phyloP scores from a whole-genome alignment of 2,797 vertebrate species.

The Triplophysa yarkandensis region DNA sequence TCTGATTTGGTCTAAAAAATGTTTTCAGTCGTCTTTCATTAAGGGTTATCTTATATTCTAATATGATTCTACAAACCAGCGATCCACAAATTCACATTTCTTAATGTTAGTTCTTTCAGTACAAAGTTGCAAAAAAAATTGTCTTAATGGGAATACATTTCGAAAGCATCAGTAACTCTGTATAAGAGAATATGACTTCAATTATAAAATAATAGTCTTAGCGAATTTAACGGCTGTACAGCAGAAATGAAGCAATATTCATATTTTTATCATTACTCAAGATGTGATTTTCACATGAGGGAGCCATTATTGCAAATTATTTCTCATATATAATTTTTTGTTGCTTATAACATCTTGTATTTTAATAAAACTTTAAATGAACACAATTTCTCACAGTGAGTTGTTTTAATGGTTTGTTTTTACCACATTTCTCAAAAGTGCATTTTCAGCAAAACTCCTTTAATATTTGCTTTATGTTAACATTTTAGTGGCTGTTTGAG shows the following conservation, averaged over 20 bases:
- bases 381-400: neutral
- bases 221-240: neutral
- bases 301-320: neutral
- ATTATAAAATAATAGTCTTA: neutral
- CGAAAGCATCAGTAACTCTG: neutral
- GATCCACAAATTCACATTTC: too few relatives aligned
- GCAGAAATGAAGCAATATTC: constrained; percentile 1
- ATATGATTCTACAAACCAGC: too few relatives aligned
- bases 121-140: neutral
- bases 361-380: neutral
- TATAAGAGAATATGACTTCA: neutral
- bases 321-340: neutral
- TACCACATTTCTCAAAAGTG: neutral
- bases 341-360: constrained; percentile 1
- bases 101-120: constrained; percentile 24
- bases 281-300: neutral
- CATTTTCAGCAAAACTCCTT: constrained; percentile 30
- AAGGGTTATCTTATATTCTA: too few relatives aligned
- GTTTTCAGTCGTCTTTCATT: too few relatives aligned
- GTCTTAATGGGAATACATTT: constrained; percentile 15
- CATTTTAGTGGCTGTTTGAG: constrained; percentile 40
- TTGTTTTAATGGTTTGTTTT: constrained; percentile 24
- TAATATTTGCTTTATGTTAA: constrained; percentile 41
- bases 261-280: constrained; percentile 7
- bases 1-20: too few relatives aligned